phyloP scores from a whole-genome alignment of 2,888 invertebrate species.

The Ceriagrion tenellum region DNA sequence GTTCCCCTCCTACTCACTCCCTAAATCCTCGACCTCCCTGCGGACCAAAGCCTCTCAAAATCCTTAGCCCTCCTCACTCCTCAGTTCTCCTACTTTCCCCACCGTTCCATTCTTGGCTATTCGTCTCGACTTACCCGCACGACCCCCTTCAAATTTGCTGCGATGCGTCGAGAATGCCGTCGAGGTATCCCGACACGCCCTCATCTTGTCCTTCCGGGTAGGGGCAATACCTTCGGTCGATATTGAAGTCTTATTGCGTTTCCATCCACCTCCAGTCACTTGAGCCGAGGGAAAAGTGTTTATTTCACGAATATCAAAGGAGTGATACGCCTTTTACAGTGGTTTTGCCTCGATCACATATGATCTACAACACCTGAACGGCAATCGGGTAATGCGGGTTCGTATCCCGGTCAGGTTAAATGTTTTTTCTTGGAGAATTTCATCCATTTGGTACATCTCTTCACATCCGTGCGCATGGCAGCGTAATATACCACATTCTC shows the following conservation, averaged over 20 bases:
- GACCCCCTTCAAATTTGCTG: background rate
- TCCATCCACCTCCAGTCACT: background rate
- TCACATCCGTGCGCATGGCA: too few species aligned
- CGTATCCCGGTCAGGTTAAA: too few species aligned
- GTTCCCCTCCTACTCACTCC: background rate
- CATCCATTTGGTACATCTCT: too few species aligned
- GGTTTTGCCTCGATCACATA: too few species aligned
- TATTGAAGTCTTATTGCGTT: background rate
- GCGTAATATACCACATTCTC: too few species aligned
- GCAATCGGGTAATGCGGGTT: too few species aligned
- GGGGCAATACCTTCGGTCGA: background rate
- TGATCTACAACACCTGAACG: too few species aligned
- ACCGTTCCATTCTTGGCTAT: background rate
- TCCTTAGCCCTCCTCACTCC: background rate
- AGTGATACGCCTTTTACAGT: too few species aligned
- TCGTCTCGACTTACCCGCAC: background rate
- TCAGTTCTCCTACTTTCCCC: background rate
- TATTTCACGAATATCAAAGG: background rate
- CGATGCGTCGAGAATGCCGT: background rate
- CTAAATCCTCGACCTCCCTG: background rate
- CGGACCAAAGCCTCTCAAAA: background rate
- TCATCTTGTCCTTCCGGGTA: background rate
- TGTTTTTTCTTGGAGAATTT: too few species aligned
- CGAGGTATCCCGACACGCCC: background rate
- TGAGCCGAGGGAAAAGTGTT: background rate